Conservation (phyloP, 2,888 invertebrate genomes). For the Zaprionus obscuricornis region DNA sequence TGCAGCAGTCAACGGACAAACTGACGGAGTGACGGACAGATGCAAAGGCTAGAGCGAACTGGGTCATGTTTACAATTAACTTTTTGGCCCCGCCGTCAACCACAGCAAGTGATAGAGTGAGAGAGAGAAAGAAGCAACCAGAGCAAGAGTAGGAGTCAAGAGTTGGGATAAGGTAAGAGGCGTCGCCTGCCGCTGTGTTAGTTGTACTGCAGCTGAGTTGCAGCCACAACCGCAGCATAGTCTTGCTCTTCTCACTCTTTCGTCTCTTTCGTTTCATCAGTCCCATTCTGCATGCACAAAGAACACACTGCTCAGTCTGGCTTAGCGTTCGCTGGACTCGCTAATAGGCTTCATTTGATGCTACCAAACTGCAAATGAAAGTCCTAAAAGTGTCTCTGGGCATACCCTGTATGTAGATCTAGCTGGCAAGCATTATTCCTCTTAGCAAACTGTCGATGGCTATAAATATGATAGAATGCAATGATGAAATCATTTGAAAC, state of each 20-base stretch:
- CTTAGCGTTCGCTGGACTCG: conserved; percentile 51
- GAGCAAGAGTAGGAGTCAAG: conserved; percentile 2
- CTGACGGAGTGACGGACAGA: background rate
- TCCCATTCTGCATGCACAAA: conserved; percentile 71
- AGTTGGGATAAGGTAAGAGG: too few relatives aligned
- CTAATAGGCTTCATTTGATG: too few relatives aligned
- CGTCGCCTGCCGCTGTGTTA: conserved; percentile 26
- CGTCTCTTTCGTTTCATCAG: conserved; percentile 34
- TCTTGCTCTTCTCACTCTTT: conserved; percentile 5
- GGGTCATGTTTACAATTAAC: conserved; percentile 78
- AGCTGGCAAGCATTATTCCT: too few relatives aligned
- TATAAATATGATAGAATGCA: too few relatives aligned
- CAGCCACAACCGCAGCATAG: conserved; percentile 42
- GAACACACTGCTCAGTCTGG: conserved; percentile 40
- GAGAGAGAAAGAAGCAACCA: conserved; percentile 11
- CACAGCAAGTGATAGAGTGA: too few relatives aligned
- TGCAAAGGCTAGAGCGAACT: conserved; percentile 34
- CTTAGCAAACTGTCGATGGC: too few relatives aligned
- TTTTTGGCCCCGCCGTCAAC: conserved; percentile 48
- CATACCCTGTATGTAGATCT: too few relatives aligned
- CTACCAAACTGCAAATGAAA: background rate
- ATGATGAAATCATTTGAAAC: too few relatives aligned
- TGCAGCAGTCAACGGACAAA: conserved; percentile 11
- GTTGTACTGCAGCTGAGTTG: conserved; percentile 26
- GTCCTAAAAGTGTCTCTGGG: too few relatives aligned